Evolutionary conservation across 2,888 invertebrate species (phyloP).

Genomic region (Cosmia trapezina): DNA sequence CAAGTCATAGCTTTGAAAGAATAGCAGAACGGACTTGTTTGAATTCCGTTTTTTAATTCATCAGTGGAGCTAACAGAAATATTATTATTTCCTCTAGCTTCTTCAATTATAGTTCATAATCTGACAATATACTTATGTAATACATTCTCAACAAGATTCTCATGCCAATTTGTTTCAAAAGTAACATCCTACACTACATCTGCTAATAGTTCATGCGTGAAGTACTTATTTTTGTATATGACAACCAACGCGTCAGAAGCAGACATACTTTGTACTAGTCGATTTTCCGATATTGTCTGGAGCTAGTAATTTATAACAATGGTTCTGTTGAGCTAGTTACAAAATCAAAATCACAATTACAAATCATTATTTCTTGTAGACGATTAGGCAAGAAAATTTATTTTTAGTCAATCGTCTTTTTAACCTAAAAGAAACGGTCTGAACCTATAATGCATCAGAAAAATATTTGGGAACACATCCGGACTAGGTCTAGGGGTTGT

Average conservation of each 20-base stretch:
- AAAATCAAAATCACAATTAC: neutral
- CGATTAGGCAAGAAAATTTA: neutral
- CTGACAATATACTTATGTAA: slow-evolving; percentile 26
- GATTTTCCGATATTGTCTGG: neutral
- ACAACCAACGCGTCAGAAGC: slow-evolving; percentile 22
- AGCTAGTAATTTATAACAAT: slow-evolving; percentile 28
- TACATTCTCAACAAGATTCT: slow-evolving; percentile 26
- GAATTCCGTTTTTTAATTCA: neutral
- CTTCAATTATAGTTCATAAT: neutral
- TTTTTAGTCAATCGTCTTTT: no score
- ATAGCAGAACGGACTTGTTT: neutral
- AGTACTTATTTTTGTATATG: slow-evolving; percentile 39
- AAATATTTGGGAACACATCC: slow-evolving; percentile 5
- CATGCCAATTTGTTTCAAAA: slow-evolving; percentile 30
- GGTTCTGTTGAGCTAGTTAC: slow-evolving; percentile 6
- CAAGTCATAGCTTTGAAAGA: neutral
- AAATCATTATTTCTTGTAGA: neutral
- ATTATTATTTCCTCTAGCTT: neutral
- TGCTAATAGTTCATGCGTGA: slow-evolving; percentile 28
- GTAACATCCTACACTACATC: slow-evolving; percentile 40
- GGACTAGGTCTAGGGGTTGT: neutral
- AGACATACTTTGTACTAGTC: slow-evolving; percentile 1
- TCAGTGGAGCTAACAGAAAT: no score
- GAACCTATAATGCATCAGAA: neutral
- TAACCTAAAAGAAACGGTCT: neutral